Evolutionary conservation across 2,797 vertebrate species (phyloP), one percentile per base, ranked within the genome.

Genomic region (Sylvilagus floridanus): DNA sequence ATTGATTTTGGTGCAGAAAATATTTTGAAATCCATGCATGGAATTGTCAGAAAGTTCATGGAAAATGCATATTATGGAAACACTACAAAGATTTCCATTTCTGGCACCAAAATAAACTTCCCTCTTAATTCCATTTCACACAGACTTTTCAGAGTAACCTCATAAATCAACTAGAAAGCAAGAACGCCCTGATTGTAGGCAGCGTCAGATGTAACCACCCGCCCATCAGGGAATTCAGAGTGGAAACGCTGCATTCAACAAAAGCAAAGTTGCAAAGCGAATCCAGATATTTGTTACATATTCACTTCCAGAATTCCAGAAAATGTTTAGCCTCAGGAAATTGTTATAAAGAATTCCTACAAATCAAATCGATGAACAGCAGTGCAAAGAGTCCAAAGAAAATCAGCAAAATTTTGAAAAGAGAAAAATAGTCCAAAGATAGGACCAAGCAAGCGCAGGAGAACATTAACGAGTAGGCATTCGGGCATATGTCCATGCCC

Each of bases 381-480:
- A 81, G 50, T 37, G 47, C 42, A 47, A 47, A 47, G 42, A 47
- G 42, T 47, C 42, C 42, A 47, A 47, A 47, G 42, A 47, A 47
- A 47, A 47, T 47, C 42, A 47, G 42, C 42, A 9, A 47, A 47
- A 47, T 47, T 47, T 47, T 47, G 42, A 47, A 47, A 47, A 47
- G 42, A 47, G 35, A 84, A 95, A 91, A 93, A 65, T 3, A 88
- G 22, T 79, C 63, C 35, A 84, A 93, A 76, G 26, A 42, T 42
- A 42, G 8, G 21, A 88, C 82, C 11, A 75, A 30, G 52, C 60
- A 78, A 57, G 32, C n/a, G 66, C 14, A 30, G 75, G 52, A 84
- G 19, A 88, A n/a, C 6, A n/a, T 62, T 17, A 78, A 22, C 30
- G 42, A 26, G 28, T 81, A 60, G 65, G 65, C 57, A 47, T 54